Conservation (phyloP, 2,797 vertebrate genomes). For the Scolopax rusticola region DNA sequence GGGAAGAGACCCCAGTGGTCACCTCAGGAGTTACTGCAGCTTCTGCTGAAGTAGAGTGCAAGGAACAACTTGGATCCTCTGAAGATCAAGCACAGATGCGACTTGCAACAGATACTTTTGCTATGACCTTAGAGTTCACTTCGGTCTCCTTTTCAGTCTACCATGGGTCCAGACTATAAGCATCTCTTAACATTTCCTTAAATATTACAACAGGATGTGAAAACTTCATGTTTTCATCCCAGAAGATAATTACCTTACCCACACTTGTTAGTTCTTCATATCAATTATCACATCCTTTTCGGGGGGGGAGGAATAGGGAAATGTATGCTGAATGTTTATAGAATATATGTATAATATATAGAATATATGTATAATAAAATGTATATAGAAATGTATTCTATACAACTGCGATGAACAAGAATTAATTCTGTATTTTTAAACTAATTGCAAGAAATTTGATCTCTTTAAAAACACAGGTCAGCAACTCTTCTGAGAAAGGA, state of each 20-base stretch:
- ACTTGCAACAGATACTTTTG: not conserved
- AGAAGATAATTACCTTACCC: not conserved
- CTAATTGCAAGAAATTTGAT: not conserved
- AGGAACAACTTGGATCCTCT: not conserved
- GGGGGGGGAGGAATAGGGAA: not conserved
- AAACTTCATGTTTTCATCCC: not conserved
- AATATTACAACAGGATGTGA: not conserved
- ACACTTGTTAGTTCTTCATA: not conserved
- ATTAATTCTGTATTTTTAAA: not conserved
- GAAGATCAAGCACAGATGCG: not conserved
- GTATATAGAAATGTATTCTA: not conserved
- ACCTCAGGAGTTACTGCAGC: not conserved
- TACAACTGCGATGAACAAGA: not conserved
- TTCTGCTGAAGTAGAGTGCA: not conserved
- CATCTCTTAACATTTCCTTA: not conserved
- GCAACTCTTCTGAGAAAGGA: not conserved
- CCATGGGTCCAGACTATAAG: not conserved
- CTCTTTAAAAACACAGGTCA: not conserved
- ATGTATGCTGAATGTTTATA: not conserved
- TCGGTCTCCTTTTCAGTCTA: not conserved
- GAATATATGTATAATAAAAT: no score
- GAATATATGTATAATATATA: no score
- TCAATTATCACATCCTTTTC: not conserved
- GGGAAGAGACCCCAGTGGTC: not conserved
- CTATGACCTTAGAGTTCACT: not conserved